Conservation (phyloP, 2,113 vertebrate species). For the Parus major region DNA sequence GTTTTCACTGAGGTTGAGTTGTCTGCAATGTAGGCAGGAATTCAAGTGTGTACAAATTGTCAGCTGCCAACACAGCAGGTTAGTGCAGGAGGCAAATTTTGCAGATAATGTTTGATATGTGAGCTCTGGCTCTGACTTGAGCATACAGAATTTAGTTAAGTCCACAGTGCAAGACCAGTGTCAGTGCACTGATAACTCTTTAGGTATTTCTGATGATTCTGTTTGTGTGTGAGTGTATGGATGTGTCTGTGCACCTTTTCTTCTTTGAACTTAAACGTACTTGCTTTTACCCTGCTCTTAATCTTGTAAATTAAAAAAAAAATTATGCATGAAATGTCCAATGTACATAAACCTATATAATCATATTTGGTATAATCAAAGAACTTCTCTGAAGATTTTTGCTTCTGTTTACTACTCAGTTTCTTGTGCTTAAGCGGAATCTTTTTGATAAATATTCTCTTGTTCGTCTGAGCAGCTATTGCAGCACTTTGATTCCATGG, state of each 20-base stretch:
- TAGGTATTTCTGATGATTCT: not conserved
- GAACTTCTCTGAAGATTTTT: not conserved
- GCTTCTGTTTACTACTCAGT: not conserved
- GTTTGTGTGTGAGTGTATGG: not conserved
- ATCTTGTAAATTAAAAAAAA: not conserved
- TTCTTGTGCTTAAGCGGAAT: not conserved
- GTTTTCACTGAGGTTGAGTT: not conserved
- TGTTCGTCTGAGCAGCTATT: conserved; percentile 52
- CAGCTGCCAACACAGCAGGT: not conserved
- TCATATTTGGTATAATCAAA: not conserved
- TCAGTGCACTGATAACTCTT: not conserved
- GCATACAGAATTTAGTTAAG: not conserved
- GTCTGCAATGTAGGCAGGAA: not conserved
- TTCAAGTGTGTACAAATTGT: not conserved
- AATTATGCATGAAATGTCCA: conserved; percentile 6
- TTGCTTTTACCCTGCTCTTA: conserved; percentile 17
- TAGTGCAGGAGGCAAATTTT: not conserved
- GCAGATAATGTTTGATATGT: not conserved
- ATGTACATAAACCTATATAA: not conserved
- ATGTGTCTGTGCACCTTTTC: not conserved
- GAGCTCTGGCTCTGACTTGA: not conserved
- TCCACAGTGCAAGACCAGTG: not conserved
- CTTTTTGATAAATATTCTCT: not conserved
- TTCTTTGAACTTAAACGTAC: not conserved
- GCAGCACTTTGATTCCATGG: conserved; percentile 63